These are phyloP conservation scores for Hydropotes inermis DNA, from an alignment of 2,113 vertebrate genomes.

Conservation along the genomic window DNA sequence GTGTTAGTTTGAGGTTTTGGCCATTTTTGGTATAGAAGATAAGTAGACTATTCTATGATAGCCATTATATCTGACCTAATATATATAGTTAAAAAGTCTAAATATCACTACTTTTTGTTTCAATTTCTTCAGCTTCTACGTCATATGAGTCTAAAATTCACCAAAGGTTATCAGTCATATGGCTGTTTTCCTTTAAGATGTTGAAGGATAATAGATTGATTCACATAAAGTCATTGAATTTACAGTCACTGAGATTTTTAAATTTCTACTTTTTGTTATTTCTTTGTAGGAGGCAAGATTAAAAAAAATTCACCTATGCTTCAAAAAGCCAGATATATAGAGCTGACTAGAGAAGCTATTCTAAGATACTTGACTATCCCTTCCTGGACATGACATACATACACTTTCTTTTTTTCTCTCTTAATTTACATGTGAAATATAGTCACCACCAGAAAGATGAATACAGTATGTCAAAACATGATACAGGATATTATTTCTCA, in stretches of 20 bases:
- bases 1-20: background rate
- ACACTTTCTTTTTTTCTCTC: background rate
- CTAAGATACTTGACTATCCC: background rate
- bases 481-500: background rate
- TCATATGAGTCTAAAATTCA: slow-evolving; percentile 1
- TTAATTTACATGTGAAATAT: slow-evolving; percentile 23
- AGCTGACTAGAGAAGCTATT: background rate
- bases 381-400: background rate
- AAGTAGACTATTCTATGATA: background rate
- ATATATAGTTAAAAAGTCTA: background rate
- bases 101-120: slow-evolving; percentile 11
- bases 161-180: background rate
- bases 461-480: background rate
- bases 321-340: background rate
- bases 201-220: slow-evolving; percentile 26
- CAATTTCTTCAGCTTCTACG: slow-evolving; percentile 19
- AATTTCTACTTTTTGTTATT: slow-evolving; percentile 43
- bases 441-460: background rate
- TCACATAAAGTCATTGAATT: slow-evolving; percentile 4
- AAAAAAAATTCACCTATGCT: background rate
- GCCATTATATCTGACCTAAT: background rate
- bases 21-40: slow-evolving; percentile 19
- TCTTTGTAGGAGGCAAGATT: slow-evolving; percentile 12
- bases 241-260: background rate
- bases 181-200: slow-evolving; percentile 28